Evolutionary conservation across 2,113 vertebrate genomes (phyloP).

Genomic region (Podocnemis expansa): DNA sequence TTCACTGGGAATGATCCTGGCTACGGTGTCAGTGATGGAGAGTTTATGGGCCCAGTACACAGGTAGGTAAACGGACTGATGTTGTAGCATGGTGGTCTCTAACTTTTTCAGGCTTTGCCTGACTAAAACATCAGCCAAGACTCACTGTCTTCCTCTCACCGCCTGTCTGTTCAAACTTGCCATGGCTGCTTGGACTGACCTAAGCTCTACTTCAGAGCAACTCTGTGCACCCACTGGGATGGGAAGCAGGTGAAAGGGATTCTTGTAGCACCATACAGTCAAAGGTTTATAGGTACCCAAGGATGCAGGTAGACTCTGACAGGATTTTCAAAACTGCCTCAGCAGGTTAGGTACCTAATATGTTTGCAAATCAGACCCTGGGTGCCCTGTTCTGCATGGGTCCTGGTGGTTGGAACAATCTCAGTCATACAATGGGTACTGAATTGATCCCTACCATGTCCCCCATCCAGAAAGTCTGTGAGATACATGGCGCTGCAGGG

Average conservation of each 20-base stretch:
- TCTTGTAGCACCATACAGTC: neutral
- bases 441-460: slow-evolving; percentile 82
- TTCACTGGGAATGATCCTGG: neutral
- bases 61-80: neutral
- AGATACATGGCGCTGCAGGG: slow-evolving; percentile 93
- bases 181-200: neutral
- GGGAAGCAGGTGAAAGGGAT: neutral
- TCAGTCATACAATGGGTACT: neutral
- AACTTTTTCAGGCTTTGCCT: neutral
- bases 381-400: neutral
- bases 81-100: neutral
- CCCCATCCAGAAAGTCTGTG: slow-evolving; percentile 95
- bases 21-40: too few species aligned
- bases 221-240: neutral
- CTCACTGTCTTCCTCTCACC: neutral
- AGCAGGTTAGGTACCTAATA: neutral
- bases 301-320: neutral
- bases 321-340: neutral
- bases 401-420: fast-evolving
- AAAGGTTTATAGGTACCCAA: neutral
- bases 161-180: neutral
- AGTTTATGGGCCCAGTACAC: neutral
- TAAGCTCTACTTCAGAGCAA: neutral
- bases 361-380: neutral
- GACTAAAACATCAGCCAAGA: neutral